Base-by-base conservation (phyloP, 2,113 vertebrate genomes). In the Puffinus mauretanicus region DNA sequence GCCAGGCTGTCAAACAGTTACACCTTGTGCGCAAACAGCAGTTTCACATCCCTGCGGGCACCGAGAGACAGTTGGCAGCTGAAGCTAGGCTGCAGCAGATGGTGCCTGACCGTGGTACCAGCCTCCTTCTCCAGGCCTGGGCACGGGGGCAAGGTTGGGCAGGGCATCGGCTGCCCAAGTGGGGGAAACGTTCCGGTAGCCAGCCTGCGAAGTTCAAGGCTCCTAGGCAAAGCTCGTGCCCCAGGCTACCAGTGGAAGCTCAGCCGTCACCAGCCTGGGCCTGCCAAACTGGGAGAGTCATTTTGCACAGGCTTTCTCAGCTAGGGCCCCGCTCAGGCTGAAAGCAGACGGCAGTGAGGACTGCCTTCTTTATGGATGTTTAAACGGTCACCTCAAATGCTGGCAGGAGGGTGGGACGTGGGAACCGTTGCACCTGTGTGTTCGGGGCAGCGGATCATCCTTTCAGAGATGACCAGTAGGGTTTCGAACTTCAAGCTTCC, bases 1-100 rank as follows among this genome's bases (percentile, higher is more conserved):
- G 83, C 86, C 91, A 29, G 81, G 90, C 93, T 97, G 94, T 88
- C 95, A 96, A 97, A 96, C 94, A 97, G 78, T 95, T 96, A 93
- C 87, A 94, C 91, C 94, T 96, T 82, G 67, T 96, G 94, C 5
- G 55, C 91, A 96, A 96, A 97, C 89, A 95, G 58, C 75, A 86
- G 38, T 95, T 96, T 93, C 94, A 91, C 71, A 82, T 95, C 91
- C 67, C 79, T 0, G 0, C 0, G 0, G 73, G 62, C 42, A 76
- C 75, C 4, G 13, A 85, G 73, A 70, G 26, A 11, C 27, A 2
- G 7, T 8, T 73, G 87, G 89, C 73, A 90, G 78, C 86, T 52
- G 75, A 87, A 81, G 40, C 66, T 4, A 49, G 47, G 71, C 60
- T 80, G 64, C 71, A 80, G 89, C 78, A 90, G 87, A 81, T 82